phyloP scores from a whole-genome alignment of 2,888 invertebrate species.

The Mythimna ferrago region DNA sequence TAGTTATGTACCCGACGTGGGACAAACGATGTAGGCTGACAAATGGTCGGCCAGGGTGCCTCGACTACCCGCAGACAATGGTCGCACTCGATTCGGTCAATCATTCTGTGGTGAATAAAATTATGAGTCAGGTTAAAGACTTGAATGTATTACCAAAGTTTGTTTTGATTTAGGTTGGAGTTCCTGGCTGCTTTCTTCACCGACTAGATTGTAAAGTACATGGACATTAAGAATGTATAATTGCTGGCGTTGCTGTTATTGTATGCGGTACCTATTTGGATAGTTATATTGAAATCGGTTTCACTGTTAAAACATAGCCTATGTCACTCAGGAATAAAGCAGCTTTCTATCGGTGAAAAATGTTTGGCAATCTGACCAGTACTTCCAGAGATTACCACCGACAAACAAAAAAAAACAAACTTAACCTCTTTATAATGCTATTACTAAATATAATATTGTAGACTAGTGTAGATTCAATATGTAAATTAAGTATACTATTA shows the following conservation, averaged over 20 bases:
- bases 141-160: slow-evolving; percentile 40
- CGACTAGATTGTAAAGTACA: not conserved
- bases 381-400: too few species aligned
- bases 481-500: too few species aligned
- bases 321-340: too few species aligned
- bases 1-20: slow-evolving; percentile 70
- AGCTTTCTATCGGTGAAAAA: too few species aligned
- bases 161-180: slow-evolving; percentile 41
- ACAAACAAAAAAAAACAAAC: too few species aligned
- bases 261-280: not conserved
- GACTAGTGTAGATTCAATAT: too few species aligned
- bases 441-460: too few species aligned
- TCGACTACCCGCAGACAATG: slow-evolving; percentile 69
- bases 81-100: slow-evolving; percentile 65
- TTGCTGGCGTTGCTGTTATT: not conserved
- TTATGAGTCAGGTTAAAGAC: slow-evolving; percentile 60
- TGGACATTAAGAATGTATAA: slow-evolving; percentile 3
- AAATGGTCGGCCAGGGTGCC: slow-evolving; percentile 69
- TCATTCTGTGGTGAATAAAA: slow-evolving; percentile 65
- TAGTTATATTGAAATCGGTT: too few species aligned
- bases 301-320: not conserved
- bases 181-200: slow-evolving; percentile 22
- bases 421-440: too few species aligned
- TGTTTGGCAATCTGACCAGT: too few species aligned
- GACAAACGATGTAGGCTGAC: slow-evolving; percentile 71